Base-by-base conservation (phyloP, 2,797 vertebrate species). In the Lerista edwardsae region DNA sequence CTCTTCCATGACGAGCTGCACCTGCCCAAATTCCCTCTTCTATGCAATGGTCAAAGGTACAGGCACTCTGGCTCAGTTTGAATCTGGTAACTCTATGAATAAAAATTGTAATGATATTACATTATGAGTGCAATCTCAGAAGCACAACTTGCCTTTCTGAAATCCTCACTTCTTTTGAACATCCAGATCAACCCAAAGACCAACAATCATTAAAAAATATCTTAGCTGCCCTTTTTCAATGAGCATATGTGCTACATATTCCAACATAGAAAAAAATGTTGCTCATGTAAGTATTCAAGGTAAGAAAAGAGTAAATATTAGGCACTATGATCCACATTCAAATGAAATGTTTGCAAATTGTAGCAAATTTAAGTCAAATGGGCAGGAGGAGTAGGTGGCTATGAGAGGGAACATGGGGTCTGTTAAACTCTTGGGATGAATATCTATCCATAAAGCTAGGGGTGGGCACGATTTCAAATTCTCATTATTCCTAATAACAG, bases 111-210 rank as follows among this genome's bases (percentile, higher is more conserved):
- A 44, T 51, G 29, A 3, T 8, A 34, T 57, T 27, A n/a, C n/a
- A n/a, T n/a, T n/a, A n/a, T 29, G 44, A 74, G 39, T 5, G 39
- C 7, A 5, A 14, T 51, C 59, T 74, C 59, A 73, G 44, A 74
- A 79, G 14, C 19, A 6, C 23, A 3, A 1, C 2, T 36, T 77
- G 34, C 4, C 1, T 31, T 55, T 31, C 15, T 39, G 27, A 75
- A 64, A 82, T 75, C 5, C 41, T 19, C 34, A 41, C n/a, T 74
- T 64, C 41, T 83, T 83, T 41, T 71, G n/a, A 65, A 85, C 51
- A 75, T 36, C 25, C 51, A 59, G 2, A 14, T 39, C 57, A n/a
- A 72, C 25, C n/a, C 71, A 74, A 80, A 47, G 41, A 23, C 21
- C 44, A 29, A 79, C n/a, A 29, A n/a, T 79, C 27, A 41, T 73